Evolutionary conservation across 2,113 vertebrate genomes (phyloP).

Genomic region (Halcyon malimbica): DNA sequence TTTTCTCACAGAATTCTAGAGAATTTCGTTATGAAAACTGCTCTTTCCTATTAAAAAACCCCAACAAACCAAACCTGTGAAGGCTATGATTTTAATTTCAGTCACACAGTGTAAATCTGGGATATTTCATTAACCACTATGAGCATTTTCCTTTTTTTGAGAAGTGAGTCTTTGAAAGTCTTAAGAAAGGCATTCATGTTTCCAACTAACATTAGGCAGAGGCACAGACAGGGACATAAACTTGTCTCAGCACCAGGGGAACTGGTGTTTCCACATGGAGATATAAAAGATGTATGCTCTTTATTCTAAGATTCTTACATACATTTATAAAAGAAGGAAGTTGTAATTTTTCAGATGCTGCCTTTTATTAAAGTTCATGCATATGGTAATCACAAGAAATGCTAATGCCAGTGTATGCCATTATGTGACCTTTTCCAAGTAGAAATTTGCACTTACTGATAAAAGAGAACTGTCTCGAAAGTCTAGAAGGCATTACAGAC

Average conservation of each 20-base stretch:
- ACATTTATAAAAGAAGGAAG: neutral
- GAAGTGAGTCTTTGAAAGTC: neutral
- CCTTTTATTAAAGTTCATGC: neutral
- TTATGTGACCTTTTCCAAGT: neutral
- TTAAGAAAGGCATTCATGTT: neutral
- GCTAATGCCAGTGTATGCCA: neutral
- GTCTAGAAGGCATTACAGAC: neutral
- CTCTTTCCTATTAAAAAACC: neutral
- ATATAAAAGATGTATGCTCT: neutral
- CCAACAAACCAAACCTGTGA: neutral
- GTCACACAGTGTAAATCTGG: neutral
- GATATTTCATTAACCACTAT: neutral
- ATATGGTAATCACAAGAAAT: slow-evolving; percentile 2
- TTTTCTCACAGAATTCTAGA: neutral
- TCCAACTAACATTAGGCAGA: neutral
- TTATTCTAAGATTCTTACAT: neutral
- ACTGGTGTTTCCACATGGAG: neutral
- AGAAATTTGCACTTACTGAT: neutral
- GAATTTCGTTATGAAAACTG: neutral
- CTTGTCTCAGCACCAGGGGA: neutral
- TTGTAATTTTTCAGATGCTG: neutral
- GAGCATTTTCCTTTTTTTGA: neutral
- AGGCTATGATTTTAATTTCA: neutral
- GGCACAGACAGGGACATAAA: neutral
- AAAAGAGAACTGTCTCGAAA: neutral